Evolutionary conservation across 2,113 vertebrate genomes (phyloP).

Genomic region (Triplophysa rosa): DNA sequence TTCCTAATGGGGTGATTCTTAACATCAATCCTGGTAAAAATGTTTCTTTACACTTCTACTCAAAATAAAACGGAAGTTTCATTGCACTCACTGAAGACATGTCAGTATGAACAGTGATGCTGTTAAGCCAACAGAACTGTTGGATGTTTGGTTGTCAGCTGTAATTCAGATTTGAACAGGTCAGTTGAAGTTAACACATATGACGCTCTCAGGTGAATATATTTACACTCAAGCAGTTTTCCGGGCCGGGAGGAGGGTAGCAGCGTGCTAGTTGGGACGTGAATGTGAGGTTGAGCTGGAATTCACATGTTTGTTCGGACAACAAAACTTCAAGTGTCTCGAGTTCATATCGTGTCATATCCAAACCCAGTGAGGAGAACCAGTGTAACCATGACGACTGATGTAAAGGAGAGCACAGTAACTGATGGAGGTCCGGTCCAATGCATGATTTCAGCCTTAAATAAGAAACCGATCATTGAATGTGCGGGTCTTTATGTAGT

Average conservation of each 20-base stretch:
- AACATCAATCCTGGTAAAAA: not conserved
- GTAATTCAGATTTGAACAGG: not conserved
- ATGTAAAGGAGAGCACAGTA: not conserved
- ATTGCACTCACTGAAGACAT: constrained; percentile 10
- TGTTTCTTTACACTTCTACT: not conserved
- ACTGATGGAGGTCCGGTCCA: not conserved
- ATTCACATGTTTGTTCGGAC: not conserved
- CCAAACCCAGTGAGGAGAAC: not conserved
- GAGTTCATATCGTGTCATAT: not conserved
- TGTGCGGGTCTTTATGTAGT: constrained; percentile 62
- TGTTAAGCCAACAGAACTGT: not conserved
- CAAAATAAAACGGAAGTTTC: not conserved
- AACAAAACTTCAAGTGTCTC: not conserved
- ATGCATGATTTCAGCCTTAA: not conserved
- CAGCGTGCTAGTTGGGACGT: constrained; percentile 1
- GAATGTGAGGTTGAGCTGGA: not conserved
- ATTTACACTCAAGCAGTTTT: not conserved
- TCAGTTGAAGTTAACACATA: not conserved
- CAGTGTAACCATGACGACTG: not conserved
- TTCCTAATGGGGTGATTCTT: not conserved
- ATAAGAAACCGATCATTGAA: not conserved
- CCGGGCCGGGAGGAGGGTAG: not conserved
- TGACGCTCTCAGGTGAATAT: not conserved
- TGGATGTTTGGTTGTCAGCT: not conserved
- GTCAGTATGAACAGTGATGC: not conserved